phyloP scores from a whole-genome alignment of 2,113 vertebrate genomes.

The Perognathus longimembris region DNA sequence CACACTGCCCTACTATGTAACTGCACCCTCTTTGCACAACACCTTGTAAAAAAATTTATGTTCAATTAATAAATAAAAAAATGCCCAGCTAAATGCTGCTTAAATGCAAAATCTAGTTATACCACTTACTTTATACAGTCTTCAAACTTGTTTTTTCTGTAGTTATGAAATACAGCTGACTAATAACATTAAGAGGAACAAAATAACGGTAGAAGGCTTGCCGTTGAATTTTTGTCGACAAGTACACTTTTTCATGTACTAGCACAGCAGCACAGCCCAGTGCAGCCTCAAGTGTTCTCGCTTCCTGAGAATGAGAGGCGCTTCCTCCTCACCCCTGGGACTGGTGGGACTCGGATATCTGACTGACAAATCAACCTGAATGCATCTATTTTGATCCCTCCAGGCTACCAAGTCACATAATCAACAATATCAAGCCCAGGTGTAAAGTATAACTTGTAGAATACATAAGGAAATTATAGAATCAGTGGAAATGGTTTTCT shows the following conservation, averaged over 20 bases:
- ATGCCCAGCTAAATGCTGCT: constrained; percentile 37
- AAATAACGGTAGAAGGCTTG: constrained; percentile 36
- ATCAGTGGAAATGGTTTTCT: neutral
- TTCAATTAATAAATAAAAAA: too few relatives aligned
- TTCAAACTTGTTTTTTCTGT: neutral
- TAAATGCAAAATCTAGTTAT: neutral
- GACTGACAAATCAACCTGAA: constrained; percentile 46
- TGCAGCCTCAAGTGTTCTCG: neutral
- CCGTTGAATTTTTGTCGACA: neutral
- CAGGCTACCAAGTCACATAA: constrained; percentile 40
- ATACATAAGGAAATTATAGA: neutral
- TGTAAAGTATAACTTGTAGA: constrained; percentile 8
- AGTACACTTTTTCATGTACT: neutral
- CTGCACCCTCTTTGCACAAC: too few relatives aligned
- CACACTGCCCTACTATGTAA: too few relatives aligned
- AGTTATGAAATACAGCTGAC: constrained; percentile 55
- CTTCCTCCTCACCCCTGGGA: neutral
- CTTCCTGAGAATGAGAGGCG: neutral
- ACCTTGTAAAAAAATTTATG: too few relatives aligned
- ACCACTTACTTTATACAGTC: constrained; percentile 8
- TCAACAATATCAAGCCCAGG: constrained; percentile 34
- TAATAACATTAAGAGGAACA: constrained; percentile 30
- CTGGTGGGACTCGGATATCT: too few relatives aligned
- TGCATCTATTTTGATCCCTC: neutral
- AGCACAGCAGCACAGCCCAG: neutral